Evolutionary conservation across 2,113 vertebrate species (phyloP).

Genomic region (Narcine bancroftii): DNA sequence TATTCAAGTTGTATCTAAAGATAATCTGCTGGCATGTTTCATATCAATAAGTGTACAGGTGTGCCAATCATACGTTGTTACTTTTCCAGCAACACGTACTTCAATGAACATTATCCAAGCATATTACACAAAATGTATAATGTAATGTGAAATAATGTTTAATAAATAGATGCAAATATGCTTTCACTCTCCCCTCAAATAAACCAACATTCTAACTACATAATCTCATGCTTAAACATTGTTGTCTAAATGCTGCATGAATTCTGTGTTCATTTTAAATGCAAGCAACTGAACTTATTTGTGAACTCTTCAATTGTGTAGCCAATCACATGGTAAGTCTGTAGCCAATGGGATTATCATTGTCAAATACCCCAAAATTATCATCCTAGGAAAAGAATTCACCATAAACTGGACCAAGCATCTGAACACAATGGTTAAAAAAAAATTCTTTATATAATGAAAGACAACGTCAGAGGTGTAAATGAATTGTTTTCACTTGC

Average conservation of each 20-base stretch:
- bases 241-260: not conserved
- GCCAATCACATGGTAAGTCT: not conserved
- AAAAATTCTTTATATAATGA: too few species aligned
- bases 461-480: too few species aligned
- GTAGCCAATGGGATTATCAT: too few species aligned
- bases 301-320: not conserved
- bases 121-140: too few species aligned
- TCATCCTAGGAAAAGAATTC: too few species aligned
- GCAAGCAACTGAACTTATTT: not conserved
- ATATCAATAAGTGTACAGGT: not conserved
- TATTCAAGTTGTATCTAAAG: not conserved
- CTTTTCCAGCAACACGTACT: not conserved
- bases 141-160: not conserved
- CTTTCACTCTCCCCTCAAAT: not conserved
- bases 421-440: too few species aligned
- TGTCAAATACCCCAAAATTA: too few species aligned
- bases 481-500: too few species aligned
- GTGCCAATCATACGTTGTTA: not conserved
- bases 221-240: not conserved
- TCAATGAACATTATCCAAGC: not conserved
- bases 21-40: not conserved
- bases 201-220: not conserved
- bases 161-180: not conserved
- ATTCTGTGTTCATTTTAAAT: not conserved
- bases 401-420: too few species aligned